Evolutionary conservation across 2,888 invertebrate genomes (phyloP).

Genomic region (Pseudococcus jackbeardsleyi): DNA sequence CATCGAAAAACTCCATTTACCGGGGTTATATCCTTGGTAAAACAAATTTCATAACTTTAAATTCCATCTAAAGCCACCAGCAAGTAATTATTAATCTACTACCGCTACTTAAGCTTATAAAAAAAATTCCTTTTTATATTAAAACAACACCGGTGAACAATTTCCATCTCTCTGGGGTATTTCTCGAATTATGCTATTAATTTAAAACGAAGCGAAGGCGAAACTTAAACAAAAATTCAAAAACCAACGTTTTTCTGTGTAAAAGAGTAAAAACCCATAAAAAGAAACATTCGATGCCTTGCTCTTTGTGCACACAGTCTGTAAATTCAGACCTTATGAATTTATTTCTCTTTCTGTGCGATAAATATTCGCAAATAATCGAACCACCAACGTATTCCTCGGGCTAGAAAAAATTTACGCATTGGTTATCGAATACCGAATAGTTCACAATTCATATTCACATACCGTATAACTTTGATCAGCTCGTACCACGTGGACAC

Average conservation of each 20-base stretch:
- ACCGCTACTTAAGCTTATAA: neutral
- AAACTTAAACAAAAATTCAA: slow-evolving; percentile 2
- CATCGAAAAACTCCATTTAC: neutral
- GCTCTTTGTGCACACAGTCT: neutral
- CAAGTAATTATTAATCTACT: neutral
- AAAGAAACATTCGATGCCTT: neutral
- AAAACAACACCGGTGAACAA: neutral
- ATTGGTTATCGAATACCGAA: neutral
- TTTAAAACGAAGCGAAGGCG: slow-evolving; percentile 5
- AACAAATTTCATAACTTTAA: neutral
- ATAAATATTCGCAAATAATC: neutral
- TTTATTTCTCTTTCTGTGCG: neutral
- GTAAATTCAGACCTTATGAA: neutral
- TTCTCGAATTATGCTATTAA: slow-evolving; percentile 1
- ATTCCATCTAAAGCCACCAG: neutral
- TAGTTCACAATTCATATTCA: neutral
- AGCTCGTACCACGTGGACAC: neutral
- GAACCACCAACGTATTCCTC: neutral
- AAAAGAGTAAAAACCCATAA: neutral
- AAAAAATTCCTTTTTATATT: slow-evolving; percentile 12
- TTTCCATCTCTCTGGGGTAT: slow-evolving; percentile 11
- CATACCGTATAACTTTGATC: neutral
- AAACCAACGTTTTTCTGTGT: neutral
- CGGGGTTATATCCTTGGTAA: neutral
- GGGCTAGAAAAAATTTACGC: neutral